A percentile compares a stretch with the other conserved stretches of the same genome.
Conservation (phyloP, 2,797 vertebrate genomes). For the Smutsia gigantea region DNA sequence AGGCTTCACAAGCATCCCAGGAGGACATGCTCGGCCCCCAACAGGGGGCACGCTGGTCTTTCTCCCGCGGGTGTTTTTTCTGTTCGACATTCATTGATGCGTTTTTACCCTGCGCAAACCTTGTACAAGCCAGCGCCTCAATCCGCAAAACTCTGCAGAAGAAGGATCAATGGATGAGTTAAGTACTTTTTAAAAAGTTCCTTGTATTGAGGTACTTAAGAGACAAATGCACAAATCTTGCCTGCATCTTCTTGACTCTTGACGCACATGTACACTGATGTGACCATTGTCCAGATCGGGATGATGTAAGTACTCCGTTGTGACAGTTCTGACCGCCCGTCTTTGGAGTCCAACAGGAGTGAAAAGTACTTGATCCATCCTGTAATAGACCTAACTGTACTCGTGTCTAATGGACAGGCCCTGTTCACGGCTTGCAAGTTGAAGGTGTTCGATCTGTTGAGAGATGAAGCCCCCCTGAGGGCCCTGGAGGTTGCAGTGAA, state of each 20-base stretch:
- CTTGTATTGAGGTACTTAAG: no score
- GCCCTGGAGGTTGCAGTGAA: slow-evolving; percentile 87
- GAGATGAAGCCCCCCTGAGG: slow-evolving; percentile 80
- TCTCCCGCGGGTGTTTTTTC: fast-evolving
- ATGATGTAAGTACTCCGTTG: no score
- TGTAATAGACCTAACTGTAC: fast-evolving
- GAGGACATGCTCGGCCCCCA: fast-evolving
- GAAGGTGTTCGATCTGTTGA: slow-evolving; percentile 92
- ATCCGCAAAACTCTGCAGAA: fast-evolving
- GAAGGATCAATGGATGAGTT: fast-evolving
- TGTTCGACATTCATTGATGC: fast-evolving
- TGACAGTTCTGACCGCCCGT: fast-evolving
- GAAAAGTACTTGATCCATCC: fast-evolving
- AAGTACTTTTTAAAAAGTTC: no score
- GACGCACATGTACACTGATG: no score
- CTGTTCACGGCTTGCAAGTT: slow-evolving; percentile 93
- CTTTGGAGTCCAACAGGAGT: fast-evolving
- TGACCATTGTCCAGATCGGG: no score
- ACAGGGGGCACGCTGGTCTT: fast-evolving
- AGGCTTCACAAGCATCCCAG: fast-evolving
- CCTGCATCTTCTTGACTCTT: no score
- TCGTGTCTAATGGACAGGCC: slow-evolving; percentile 82
- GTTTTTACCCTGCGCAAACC: no score
- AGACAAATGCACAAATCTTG: no score
- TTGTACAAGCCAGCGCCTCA: fast-evolving